Evolutionary conservation across 2,888 invertebrate genomes (phyloP).

Genomic region (Melieria picta): DNA sequence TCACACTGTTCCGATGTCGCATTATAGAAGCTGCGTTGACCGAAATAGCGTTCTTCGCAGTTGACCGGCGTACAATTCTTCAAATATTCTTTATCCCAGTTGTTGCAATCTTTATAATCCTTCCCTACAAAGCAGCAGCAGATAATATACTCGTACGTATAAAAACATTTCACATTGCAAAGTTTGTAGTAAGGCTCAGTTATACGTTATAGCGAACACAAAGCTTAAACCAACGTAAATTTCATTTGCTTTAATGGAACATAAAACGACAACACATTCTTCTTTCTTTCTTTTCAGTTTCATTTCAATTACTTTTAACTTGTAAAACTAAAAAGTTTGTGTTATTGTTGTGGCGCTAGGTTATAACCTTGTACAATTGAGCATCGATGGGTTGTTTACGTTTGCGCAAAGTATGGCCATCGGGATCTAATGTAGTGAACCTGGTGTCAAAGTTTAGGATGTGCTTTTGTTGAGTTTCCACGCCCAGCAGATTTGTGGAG

Average conservation of each 20-base stretch:
- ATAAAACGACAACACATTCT: too few relatives aligned
- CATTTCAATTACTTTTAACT: background rate
- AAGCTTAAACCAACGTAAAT: too few relatives aligned
- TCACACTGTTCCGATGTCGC: slow-evolving; percentile 53
- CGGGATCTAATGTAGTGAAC: slow-evolving; percentile 53
- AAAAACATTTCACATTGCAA: background rate
- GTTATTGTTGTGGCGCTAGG: background rate
- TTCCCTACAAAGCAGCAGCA: slow-evolving; percentile 36
- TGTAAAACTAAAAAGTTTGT: background rate
- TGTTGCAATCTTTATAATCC: slow-evolving; percentile 52
- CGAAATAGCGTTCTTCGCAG: slow-evolving; percentile 70
- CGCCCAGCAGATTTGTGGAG: slow-evolving; percentile 47
- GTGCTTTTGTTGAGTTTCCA: slow-evolving; percentile 44
- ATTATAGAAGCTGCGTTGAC: slow-evolving; percentile 68
- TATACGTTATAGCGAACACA: too few relatives aligned
- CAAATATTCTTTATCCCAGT: slow-evolving; percentile 67
- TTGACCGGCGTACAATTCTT: slow-evolving; percentile 68
- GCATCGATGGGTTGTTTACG: slow-evolving; percentile 31
- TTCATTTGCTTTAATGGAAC: too few relatives aligned
- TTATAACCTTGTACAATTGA: background rate
- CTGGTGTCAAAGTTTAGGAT: slow-evolving; percentile 56
- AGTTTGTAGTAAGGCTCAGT: too few relatives aligned
- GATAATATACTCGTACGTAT: background rate
- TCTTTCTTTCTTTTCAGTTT: background rate
- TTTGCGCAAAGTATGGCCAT: slow-evolving; percentile 44